Conservation (phyloP, 2,797 vertebrate genomes). For the Amphiprion clarkii region DNA sequence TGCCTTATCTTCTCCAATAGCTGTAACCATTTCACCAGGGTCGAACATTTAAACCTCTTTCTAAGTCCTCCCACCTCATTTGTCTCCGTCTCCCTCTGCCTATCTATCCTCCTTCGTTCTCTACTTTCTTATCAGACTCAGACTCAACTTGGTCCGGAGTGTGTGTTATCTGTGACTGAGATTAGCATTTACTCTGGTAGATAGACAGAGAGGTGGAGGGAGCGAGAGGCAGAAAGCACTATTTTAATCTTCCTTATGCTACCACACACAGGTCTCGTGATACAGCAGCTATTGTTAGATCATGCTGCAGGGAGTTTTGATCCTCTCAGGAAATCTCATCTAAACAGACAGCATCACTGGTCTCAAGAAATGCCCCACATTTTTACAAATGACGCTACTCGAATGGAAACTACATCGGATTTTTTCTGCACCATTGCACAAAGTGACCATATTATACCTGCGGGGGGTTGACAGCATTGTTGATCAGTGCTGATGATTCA, state of each 20-base stretch:
- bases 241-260: conserved; percentile 68
- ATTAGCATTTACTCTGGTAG: conserved; percentile 23
- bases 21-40: neutral
- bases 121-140: conserved; percentile 2
- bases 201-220: conserved; percentile 11
- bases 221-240: conserved; percentile 40
- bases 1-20: neutral
- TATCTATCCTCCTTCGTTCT: neutral
- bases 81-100: neutral
- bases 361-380: neutral
- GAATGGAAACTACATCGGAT: neutral
- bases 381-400: neutral
- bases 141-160: neutral
- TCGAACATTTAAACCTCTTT: neutral
- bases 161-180: conserved; percentile 10
- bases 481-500: conserved; percentile 27
- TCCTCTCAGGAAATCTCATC: conserved; percentile 36
- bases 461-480: neutral
- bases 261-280: conserved; percentile 57
- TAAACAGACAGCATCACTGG: conserved; percentile 2
- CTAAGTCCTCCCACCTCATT: neutral
- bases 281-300: conserved; percentile 65
- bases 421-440: neutral
- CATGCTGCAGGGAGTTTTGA: conserved; percentile 46
- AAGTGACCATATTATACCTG: neutral